Evolutionary conservation across 2,797 vertebrate genomes (phyloP), one percentile per base, ranked within the genome.

Genomic region (Halcyon chelicuti): DNA sequence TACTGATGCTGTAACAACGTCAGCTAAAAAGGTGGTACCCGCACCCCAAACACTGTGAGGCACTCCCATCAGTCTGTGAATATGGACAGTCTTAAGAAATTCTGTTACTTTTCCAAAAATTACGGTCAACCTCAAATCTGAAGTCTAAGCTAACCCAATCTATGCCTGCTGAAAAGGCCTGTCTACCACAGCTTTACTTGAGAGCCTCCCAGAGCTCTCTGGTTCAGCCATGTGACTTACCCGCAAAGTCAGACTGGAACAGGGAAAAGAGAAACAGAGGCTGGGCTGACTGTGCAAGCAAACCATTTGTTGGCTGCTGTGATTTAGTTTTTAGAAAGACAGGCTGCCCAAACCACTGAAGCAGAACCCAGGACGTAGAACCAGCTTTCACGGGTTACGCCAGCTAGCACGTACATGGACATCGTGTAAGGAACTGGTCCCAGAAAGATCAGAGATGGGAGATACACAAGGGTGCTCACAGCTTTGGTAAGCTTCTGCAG

Each of bases 301-400:
- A 93, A 87, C 81, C 14, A 61, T 87, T 68, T 70, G 52, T 83
- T 91, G 91, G 90, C 79, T 90, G 85, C 80, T 88, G 28, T 15
- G 70, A 91, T 84, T 86, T 74, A 3, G 2, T 73, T 86, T 93
- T 90, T 3, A 84, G 82, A 54, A 88, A 67, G 79, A 68, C 51
- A 86, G 62, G 28, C 84, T 86, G 74, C 84, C 40, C 72, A 28
- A 37, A 23, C 76, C 63, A 35, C 82, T 63, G 73, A 62, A 86
- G 90, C 82, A 93, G 79, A 90, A 94, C 60, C 12, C 51, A 67
- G 66, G 76, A 84, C 29, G 29, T 3, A 81, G 12, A 73, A 46
- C 7, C 6, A 78, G 73, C 49, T 86, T 81, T 83, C 35, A 52
- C 4, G 29, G 37, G 57, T 60, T 47, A 57, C 22, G 29, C 80